Evolutionary conservation across 2,888 invertebrate species (phyloP).

Genomic region (Criorhina ranunculi): DNA sequence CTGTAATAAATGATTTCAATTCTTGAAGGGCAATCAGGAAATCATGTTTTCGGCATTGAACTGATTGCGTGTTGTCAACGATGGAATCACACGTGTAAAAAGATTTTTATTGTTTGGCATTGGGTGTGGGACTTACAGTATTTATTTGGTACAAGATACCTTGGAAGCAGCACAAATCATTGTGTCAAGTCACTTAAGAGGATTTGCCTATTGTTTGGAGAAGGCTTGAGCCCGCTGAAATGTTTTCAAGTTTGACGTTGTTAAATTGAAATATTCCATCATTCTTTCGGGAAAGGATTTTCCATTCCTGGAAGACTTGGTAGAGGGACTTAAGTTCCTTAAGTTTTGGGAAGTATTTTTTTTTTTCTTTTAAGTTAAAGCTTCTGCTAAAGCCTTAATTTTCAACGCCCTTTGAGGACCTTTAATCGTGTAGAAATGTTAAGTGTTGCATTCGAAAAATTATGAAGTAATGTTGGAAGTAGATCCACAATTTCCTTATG

Average conservation of each 20-base stretch:
- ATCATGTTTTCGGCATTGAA: slow-evolving; percentile 46
- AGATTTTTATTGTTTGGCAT: slow-evolving; percentile 49
- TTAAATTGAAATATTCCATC: not conserved
- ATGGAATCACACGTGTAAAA: slow-evolving; percentile 52
- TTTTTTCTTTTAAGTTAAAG: no score
- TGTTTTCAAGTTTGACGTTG: not conserved
- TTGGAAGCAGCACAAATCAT: not conserved
- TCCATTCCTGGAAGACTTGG: no score
- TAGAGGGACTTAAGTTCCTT: no score
- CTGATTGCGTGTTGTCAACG: slow-evolving; percentile 59
- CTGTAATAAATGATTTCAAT: slow-evolving; percentile 67
- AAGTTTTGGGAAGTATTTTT: no score
- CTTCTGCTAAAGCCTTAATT: no score
- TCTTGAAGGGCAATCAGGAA: slow-evolving; percentile 65
- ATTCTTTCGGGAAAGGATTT: no score
- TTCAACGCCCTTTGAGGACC: no score
- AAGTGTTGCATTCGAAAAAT: no score
- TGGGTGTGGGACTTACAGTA: slow-evolving; percentile 34
- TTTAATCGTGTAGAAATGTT: no score
- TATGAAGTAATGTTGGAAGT: no score
- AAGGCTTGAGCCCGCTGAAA: slow-evolving; percentile 4
- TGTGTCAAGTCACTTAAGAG: slow-evolving; percentile 20
- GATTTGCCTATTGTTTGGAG: slow-evolving; percentile 3
- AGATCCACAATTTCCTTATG: no score
- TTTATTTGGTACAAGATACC: slow-evolving; percentile 32